These are phyloP conservation scores for Drosophila algonquin DNA, from an alignment of 2,888 invertebrate genomes.

Conservation along the genomic window DNA sequence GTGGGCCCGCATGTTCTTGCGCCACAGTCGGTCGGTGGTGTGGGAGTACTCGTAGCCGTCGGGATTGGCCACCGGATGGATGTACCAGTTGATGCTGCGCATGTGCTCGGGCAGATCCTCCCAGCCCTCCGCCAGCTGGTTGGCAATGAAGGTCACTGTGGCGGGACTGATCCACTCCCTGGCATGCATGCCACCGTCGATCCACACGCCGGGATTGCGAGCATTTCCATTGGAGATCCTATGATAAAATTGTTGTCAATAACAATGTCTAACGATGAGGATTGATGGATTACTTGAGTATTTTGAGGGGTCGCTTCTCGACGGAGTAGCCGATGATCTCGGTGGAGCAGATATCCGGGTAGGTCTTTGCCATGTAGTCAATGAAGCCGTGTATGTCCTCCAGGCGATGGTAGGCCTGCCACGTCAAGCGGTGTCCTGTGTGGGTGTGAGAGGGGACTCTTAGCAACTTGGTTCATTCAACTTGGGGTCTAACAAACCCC, in stretches of 20 bases:
- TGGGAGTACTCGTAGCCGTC: conserved; percentile 96
- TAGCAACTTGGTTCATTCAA: conserved; percentile 56
- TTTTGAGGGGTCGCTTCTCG: conserved; percentile 90
- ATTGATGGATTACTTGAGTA: conserved; percentile 83
- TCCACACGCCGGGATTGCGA: conserved; percentile 88
- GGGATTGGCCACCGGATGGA: conserved; percentile 91
- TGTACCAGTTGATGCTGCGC: conserved; percentile 92
- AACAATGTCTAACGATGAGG: too few relatives aligned
- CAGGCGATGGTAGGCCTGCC: conserved; percentile 90
- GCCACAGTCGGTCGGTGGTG: conserved; percentile 92
- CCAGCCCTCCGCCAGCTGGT: conserved; percentile 88
- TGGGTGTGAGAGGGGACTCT: not conserved
- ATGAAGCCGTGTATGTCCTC: conserved; percentile 89
- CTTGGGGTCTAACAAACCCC: conserved; percentile 11
- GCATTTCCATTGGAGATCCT: conserved; percentile 89
- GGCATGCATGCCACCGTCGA: conserved; percentile 93
- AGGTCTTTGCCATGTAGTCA: conserved; percentile 88
- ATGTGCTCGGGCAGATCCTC: conserved; percentile 87
- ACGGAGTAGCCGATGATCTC: conserved; percentile 90
- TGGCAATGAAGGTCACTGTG: conserved; percentile 90
- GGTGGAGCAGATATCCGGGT: conserved; percentile 89
- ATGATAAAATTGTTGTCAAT: too few relatives aligned
- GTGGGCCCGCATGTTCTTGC: conserved; percentile 88
- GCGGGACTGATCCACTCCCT: conserved; percentile 96
- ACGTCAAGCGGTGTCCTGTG: conserved; percentile 87